Percentiles rank a stretch among this genome's conserved stretches.
phyloP scores from a whole-genome alignment of 2,888 invertebrate species.

The Torymus auratus region DNA sequence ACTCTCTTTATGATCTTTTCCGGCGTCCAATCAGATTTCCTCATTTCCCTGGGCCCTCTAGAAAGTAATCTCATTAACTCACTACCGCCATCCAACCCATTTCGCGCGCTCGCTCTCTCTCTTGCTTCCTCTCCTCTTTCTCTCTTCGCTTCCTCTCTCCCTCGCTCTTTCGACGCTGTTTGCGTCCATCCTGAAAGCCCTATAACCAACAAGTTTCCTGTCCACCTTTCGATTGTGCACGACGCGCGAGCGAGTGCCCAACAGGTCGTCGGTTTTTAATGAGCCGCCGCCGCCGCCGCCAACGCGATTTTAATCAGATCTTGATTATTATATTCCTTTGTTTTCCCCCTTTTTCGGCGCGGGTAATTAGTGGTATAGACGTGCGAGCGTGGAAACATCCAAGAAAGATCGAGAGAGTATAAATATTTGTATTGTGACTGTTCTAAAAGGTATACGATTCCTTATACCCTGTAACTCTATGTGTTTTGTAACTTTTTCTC shows the following conservation, averaged over 20 bases:
- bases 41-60: conserved; percentile 68
- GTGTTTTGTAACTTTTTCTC: too few species aligned
- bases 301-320: conserved; percentile 4
- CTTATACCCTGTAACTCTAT: too few species aligned
- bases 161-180: conserved; percentile 44
- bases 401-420: too few species aligned
- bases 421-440: too few species aligned
- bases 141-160: conserved; percentile 53
- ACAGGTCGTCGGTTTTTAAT: conserved; percentile 12
- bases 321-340: not conserved
- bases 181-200: conserved; percentile 24
- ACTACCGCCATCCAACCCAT: conserved; percentile 60
- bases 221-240: conserved; percentile 16
- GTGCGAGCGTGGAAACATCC: too few species aligned
- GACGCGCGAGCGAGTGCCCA: not conserved
- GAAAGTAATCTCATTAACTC: conserved; percentile 72
- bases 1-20: conserved; percentile 73
- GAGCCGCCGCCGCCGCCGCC: not conserved
- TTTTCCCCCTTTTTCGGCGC: too few species aligned
- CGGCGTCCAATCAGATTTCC: conserved; percentile 72
- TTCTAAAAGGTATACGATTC: too few species aligned
- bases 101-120: conserved; percentile 45
- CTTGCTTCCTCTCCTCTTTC: conserved; percentile 53
- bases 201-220: conserved; percentile 36
- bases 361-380: too few species aligned